Conservation (phyloP, 1,140 invertebrate genomes). For the Caenorhabditis tropicalis region DNA sequence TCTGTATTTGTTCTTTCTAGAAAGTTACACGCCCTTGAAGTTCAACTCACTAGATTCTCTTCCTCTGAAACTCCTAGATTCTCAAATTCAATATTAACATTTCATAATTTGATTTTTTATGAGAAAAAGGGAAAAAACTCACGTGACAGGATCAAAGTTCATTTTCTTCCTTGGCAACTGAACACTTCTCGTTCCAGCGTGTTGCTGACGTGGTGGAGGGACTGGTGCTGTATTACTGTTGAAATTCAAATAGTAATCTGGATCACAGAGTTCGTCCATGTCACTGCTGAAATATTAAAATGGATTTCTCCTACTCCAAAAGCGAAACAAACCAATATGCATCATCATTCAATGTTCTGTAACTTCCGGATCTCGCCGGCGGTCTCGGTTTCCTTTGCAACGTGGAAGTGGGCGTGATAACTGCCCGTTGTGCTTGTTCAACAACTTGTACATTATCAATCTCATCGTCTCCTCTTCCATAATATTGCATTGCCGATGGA, state of each 20-base stretch:
- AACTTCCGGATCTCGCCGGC: slow-evolving; percentile 50
- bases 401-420: slow-evolving; percentile 47
- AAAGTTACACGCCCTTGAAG: too few species aligned
- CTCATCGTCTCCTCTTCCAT: background rate
- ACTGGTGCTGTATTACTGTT: slow-evolving; percentile 25
- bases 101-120: too few species aligned
- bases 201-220: slow-evolving; percentile 23
- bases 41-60: too few species aligned
- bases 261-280: slow-evolving; percentile 71
- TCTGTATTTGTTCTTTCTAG: too few species aligned
- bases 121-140: background rate
- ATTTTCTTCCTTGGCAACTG: slow-evolving; percentile 57
- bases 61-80: too few species aligned
- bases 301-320: too few species aligned
- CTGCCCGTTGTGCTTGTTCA: slow-evolving; percentile 63
- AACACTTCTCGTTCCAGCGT: slow-evolving; percentile 56
- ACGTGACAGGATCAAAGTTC: slow-evolving; percentile 53
- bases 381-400: slow-evolving; percentile 44
- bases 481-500: background rate
- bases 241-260: slow-evolving; percentile 68
- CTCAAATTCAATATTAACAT: too few species aligned
- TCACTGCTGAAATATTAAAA: slow-evolving; percentile 58
- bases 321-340: slow-evolving; percentile 52
- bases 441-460: slow-evolving; percentile 56
- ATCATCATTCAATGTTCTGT: slow-evolving; percentile 59